Base-by-base conservation (phyloP, 2,797 vertebrate genomes). In the Gymnodraco acuticeps region DNA sequence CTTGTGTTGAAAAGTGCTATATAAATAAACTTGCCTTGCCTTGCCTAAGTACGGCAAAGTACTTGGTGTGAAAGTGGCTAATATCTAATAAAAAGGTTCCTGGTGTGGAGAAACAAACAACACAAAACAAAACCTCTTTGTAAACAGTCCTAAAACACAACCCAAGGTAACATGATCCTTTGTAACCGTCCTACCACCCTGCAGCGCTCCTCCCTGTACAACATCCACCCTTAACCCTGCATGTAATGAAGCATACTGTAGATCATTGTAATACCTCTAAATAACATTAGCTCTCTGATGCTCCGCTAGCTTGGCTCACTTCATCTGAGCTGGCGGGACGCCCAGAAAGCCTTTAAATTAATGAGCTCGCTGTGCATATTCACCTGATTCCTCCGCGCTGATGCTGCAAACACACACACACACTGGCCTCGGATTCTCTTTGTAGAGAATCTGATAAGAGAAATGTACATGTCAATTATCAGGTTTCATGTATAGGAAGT, bases 321-420 rank as follows among this genome's bases (percentile, higher is more conserved):
- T 60, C 62, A 53, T 51, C 41, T 6, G 8, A 59, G 58, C 64
- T 91, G 88, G 90, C 83, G 27, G 7, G 27, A 68, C 8, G 82
- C 89, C 89, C 82, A 64, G 89, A 78, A 89, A 72, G n/a, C 70
- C 85, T 86, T 90, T 85, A 86, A 86, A 87, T 88, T 82, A 88
- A 89, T 86, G 70, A 89, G 79, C 63, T 73, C 80, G 79, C 54
- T 27, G 65, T 56, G 65, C 62, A 78, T 80, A 80, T 70, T 85
- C 82, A 80, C 66, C 72, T 79, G 62, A 79, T 73, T 70, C 50
- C 69, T 45, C 61, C n/a, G 48, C 45, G 50, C 19, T 23, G 38
- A 64, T 51, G 53, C 62, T 47, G 46, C 59, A 48, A 2, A 16
- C 47, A 20, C 53, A 31, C 47, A 20, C 53, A 31, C 11, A 3